Percentiles rank a stretch among this genome's conserved stretches.
phyloP scores from a whole-genome alignment of 2,888 invertebrate species.

The Lycocerus yunnanus region DNA sequence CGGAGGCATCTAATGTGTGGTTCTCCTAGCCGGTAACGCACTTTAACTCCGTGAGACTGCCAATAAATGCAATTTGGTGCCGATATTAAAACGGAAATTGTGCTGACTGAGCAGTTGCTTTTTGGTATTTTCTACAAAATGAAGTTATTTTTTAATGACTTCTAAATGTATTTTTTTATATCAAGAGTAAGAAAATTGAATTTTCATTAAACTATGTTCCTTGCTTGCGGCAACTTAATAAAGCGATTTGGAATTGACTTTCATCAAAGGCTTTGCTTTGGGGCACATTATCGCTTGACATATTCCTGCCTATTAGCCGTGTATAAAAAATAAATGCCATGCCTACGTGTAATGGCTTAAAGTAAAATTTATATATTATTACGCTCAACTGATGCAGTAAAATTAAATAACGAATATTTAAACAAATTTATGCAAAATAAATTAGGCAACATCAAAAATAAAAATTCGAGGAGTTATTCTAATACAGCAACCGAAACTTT shows the following conservation, averaged over 20 bases:
- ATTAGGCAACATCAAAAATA: neutral
- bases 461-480: neutral
- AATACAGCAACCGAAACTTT: neutral
- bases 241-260: constrained; percentile 3
- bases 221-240: constrained; percentile 13
- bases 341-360: neutral
- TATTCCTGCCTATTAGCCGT: neutral
- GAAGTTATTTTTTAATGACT: constrained; percentile 11
- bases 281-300: neutral
- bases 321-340: neutral
- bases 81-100: constrained; percentile 14
- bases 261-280: neutral
- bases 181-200: neutral
- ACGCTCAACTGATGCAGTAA: neutral
- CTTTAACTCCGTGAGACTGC: constrained; percentile 9
- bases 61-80: constrained; percentile 15
- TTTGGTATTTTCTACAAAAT: constrained; percentile 4
- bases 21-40: constrained; percentile 10
- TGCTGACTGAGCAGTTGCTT: constrained; percentile 2
- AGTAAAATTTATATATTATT: neutral
- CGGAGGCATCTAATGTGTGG: constrained; percentile 16
- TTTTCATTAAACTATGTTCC: constrained; percentile 12
- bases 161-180: neutral
- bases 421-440: neutral
- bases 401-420: neutral